Evolutionary conservation across 2,113 vertebrate species (phyloP), one percentile per base, ranked within the genome.

Genomic region (Scomber japonicus): DNA sequence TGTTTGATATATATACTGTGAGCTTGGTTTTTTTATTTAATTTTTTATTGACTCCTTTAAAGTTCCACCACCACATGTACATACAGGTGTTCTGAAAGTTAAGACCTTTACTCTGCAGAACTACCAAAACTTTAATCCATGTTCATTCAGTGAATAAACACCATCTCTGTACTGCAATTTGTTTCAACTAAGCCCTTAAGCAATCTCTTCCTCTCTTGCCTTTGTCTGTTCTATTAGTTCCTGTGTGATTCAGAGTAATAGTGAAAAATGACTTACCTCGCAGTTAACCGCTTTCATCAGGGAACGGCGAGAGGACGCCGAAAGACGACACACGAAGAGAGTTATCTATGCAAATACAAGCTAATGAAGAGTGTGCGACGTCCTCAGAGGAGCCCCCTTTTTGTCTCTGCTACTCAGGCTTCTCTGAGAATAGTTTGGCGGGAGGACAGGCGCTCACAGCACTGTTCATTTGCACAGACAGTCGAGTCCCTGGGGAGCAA

Each of bases 281-380:
- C 78, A 59, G 64, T 59, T 63, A 53, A 55, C 27, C 19, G 5
- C 53, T 40, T 46, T 71, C 80, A 79, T 81, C 48, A 57, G 82
- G 78, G 74, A 66, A 6, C 2, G 1, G 31, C 5, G 17, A 40
- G 60, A 55, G 45, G 51, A 72, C 73, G 51, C 7, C 1, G 24
- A 56, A 27, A 62, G 46, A 64, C 2, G 3, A 72, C 61, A 68
- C 75, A 66, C 35, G 62, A 75, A 81, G 65, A 71, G 40, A 81
- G 62, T 77, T 79, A 85, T 60, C 80, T 80, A 78, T 87, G 82
- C 85, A 91, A 85, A 82, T 72, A 67, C 46, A 76, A 62, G 71
- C 68, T 92, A 88, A 91, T 93, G 70, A 87, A 75, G 80, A 89
- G 75, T 84, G 83, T 70, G 76, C 27, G 78, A 35, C 57, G 5